Evolutionary conservation across 2,113 vertebrate species (phyloP).

Genomic region (Malurus cyaneus): DNA sequence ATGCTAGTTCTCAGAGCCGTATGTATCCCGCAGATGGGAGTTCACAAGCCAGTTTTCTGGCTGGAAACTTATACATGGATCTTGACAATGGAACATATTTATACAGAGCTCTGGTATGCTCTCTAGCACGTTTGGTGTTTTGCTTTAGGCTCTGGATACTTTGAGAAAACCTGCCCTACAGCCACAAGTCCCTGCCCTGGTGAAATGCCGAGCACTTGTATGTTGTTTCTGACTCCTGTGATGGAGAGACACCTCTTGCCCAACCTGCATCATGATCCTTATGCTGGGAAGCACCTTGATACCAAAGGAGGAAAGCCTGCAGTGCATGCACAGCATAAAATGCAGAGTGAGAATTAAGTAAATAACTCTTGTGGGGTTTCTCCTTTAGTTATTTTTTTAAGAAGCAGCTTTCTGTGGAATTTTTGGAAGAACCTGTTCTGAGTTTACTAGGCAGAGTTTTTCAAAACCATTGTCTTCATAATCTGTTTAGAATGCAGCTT

Average conservation of each 20-base stretch:
- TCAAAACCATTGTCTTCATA: background rate
- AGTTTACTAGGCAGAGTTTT: background rate
- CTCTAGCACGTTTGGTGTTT: constrained; percentile 3
- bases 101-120: constrained; percentile 55
- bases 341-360: background rate
- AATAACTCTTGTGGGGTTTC: background rate
- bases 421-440: constrained; percentile 39
- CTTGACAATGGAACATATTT: constrained; percentile 62
- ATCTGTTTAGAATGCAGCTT: background rate
- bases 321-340: background rate
- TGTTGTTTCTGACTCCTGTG: background rate
- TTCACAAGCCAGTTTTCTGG: constrained; percentile 34
- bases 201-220: background rate
- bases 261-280: background rate
- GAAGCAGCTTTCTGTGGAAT: background rate
- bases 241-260: background rate
- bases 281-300: background rate
- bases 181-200: background rate
- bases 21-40: constrained; percentile 23
- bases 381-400: background rate
- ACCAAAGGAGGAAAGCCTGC: background rate
- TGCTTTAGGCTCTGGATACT: constrained; percentile 39
- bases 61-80: constrained; percentile 45
- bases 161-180: background rate
- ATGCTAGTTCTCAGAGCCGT: constrained; percentile 10